These are phyloP conservation scores for Pterois miles DNA, from an alignment of 2,797 vertebrate genomes.

Conservation along the genomic window DNA sequence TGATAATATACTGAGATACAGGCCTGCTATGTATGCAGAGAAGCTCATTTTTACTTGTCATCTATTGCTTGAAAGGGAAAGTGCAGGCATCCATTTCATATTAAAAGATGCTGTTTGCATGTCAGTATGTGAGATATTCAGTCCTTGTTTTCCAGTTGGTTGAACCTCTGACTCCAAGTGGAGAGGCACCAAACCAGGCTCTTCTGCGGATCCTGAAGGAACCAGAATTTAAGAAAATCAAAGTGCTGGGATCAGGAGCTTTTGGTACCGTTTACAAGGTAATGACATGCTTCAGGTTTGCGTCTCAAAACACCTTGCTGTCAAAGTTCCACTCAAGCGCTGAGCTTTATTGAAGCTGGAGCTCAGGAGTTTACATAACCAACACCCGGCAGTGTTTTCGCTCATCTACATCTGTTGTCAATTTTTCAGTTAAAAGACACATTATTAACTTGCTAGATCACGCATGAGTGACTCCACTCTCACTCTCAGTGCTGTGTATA, in stretches of 20 bases:
- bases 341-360: conserved; percentile 28
- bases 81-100: not conserved
- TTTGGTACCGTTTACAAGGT: conserved; percentile 99
- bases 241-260: conserved; percentile 96
- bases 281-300: conserved; percentile 40
- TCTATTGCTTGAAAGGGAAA: not conserved
- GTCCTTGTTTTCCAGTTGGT: conserved; percentile 85
- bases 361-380: conserved; percentile 23
- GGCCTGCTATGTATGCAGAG: not conserved
- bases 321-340: conserved; percentile 1
- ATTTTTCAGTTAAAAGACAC: conserved; percentile 71
- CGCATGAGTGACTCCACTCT: conserved; percentile 21
- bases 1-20: not conserved
- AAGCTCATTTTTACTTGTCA: not conserved
- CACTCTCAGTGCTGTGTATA: conserved; percentile 2
- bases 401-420: conserved; percentile 66
- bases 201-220: conserved; percentile 96
- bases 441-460: conserved; percentile 61
- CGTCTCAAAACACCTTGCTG: conserved; percentile 18
- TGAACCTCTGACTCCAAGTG: conserved; percentile 95
- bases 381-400: conserved; percentile 32
- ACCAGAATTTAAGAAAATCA: conserved; percentile 97
- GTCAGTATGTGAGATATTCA: not conserved
- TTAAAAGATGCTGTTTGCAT: not conserved
- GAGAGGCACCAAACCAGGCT: conserved; percentile 97